Percentiles rank a stretch among this genome's conserved stretches.
These are phyloP conservation scores for Eupithecia dodoneata DNA, from an alignment of 2,888 invertebrate species.

Conservation along the genomic window DNA sequence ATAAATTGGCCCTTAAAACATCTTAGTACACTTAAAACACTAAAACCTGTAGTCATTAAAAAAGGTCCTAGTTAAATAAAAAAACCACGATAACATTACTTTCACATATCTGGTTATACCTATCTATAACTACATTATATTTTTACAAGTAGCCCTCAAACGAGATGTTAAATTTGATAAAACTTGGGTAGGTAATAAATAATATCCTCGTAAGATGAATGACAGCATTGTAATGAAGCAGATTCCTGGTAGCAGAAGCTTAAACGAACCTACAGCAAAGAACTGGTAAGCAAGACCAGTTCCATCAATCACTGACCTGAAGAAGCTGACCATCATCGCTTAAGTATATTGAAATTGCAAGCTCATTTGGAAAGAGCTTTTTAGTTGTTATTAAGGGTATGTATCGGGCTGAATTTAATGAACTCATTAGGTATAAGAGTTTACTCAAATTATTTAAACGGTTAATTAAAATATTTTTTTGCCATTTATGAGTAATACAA, in stretches of 20 bases:
- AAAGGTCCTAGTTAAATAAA: too few species aligned
- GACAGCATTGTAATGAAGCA: conserved; percentile 5
- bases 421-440: background rate
- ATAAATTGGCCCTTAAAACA: too few species aligned
- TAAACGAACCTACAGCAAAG: conserved; percentile 12
- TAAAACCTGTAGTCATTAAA: too few species aligned
- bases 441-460: background rate
- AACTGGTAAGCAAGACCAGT: conserved; percentile 28
- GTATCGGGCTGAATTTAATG: background rate
- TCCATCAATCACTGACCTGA: conserved; percentile 50
- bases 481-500: too few species aligned
- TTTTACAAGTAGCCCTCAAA: background rate
- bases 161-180: background rate
- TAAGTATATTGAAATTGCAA: conserved; percentile 50
- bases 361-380: background rate
- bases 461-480: too few species aligned
- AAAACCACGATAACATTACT: too few species aligned
- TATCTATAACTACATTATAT: too few species aligned
- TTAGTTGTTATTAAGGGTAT: background rate
- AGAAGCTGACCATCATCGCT: conserved; percentile 49
- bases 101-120: too few species aligned
- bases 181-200: conserved; percentile 2
- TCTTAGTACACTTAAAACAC: too few species aligned
- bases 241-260: conserved; percentile 12
- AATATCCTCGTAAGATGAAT: background rate